Percentiles rank a stretch among this genome's conserved stretches.
These are phyloP conservation scores for Diaperis boleti DNA, from an alignment of 2,888 invertebrate species.

Conservation along the genomic window DNA sequence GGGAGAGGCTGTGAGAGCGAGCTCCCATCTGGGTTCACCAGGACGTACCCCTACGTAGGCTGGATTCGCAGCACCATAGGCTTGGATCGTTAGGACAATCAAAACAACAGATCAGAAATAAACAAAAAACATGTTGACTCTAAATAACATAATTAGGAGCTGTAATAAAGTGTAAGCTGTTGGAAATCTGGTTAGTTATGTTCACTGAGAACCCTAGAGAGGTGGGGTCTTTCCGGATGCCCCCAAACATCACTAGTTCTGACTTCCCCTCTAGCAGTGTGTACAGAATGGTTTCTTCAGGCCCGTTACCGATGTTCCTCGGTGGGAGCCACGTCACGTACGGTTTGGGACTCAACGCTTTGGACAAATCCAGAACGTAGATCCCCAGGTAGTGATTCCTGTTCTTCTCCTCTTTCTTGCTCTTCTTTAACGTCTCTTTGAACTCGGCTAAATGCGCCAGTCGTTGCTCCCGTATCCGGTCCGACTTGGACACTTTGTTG, in stretches of 20 bases:
- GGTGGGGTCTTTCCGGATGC: constrained; percentile 84
- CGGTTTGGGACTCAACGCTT: constrained; percentile 76
- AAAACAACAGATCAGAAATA: no score
- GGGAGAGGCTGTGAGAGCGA: constrained; percentile 19
- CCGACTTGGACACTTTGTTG: constrained; percentile 75
- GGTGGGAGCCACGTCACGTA: constrained; percentile 78
- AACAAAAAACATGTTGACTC: constrained; percentile 43
- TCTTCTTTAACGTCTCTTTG: constrained; percentile 53
- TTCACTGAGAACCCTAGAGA: constrained; percentile 67
- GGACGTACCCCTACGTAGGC: constrained; percentile 16
- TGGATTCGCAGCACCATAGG: constrained; percentile 24
- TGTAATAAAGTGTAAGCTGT: constrained; percentile 81
- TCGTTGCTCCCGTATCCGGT: constrained; percentile 70
- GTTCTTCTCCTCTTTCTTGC: constrained; percentile 48
- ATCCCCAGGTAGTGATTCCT: constrained; percentile 72
- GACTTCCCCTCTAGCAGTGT: constrained; percentile 90
- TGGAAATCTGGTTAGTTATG: constrained; percentile 79
- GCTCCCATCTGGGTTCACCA: constrained; percentile 22
- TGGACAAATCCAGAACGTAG: constrained; percentile 88
- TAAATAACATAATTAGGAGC: constrained; percentile 79
- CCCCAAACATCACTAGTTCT: constrained; percentile 96
- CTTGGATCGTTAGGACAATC: no score
- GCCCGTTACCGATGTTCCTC: constrained; percentile 70
- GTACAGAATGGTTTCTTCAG: constrained; percentile 92
- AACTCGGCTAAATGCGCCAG: constrained; percentile 51